phyloP scores from a whole-genome alignment of 1,140 invertebrate species.

The Drosophila nigrodunni region DNA sequence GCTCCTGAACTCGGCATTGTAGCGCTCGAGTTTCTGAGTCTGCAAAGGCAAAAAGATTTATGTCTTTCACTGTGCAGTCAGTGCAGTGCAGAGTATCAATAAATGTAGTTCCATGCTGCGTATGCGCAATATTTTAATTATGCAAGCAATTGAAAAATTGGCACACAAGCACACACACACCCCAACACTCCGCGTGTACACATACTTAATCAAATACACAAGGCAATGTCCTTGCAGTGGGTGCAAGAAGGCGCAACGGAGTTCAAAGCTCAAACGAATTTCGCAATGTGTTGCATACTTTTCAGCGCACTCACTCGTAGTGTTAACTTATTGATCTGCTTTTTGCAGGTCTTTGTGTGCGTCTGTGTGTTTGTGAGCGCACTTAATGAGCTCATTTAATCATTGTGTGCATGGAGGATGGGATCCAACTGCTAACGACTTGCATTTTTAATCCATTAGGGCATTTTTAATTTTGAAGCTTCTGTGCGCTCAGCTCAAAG shows the following conservation, averaged over 20 bases:
- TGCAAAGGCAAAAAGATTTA: slow-evolving; percentile 49
- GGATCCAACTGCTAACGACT: slow-evolving; percentile 2
- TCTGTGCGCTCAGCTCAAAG: slow-evolving; percentile 1
- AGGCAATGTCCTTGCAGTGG: slow-evolving; percentile 18
- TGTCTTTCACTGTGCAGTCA: slow-evolving; percentile 44
- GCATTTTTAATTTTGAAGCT: slow-evolving; percentile 31
- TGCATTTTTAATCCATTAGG: slow-evolving; percentile 53
- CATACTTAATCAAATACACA: not conserved
- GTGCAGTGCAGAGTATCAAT: slow-evolving; percentile 40
- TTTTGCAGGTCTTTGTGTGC: slow-evolving; percentile 3
- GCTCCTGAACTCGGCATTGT: slow-evolving; percentile 30
- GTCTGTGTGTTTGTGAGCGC: slow-evolving; percentile 10
- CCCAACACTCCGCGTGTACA: not conserved
- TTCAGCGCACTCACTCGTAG: slow-evolving; percentile 25
- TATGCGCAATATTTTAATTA: slow-evolving; percentile 65
- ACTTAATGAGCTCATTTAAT: slow-evolving; percentile 45
- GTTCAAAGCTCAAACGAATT: slow-evolving; percentile 45
- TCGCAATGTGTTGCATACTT: slow-evolving; percentile 38
- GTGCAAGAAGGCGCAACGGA: slow-evolving; percentile 28
- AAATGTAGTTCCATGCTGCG: slow-evolving; percentile 62
- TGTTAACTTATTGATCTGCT: slow-evolving; percentile 47
- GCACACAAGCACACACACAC: slow-evolving; percentile 22
- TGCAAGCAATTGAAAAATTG: slow-evolving; percentile 58
- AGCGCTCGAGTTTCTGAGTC: slow-evolving; percentile 16
- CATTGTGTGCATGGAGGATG: not conserved